Percentiles rank a stretch among this genome's conserved stretches.
These are phyloP conservation scores for Labia minor DNA, from an alignment of 2,888 invertebrate genomes.

Conservation along the genomic window DNA sequence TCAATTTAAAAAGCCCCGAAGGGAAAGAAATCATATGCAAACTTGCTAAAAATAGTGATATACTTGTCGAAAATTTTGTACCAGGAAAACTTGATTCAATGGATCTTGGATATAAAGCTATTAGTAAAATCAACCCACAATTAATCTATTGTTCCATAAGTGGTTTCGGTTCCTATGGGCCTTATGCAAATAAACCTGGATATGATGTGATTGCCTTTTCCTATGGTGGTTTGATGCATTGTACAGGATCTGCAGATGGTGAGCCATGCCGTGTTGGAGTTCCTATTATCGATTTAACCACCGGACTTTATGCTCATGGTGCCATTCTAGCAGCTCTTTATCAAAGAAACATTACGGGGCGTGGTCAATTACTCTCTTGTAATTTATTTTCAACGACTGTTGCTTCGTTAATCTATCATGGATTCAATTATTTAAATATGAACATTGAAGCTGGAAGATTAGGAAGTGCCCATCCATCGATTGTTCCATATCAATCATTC, in stretches of 20 bases:
- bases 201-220: constrained; percentile 94
- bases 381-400: constrained; percentile 89
- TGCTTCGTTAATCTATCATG: constrained; percentile 77
- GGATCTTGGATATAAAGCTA: constrained; percentile 66
- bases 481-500: constrained; percentile 91
- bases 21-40: constrained; percentile 57
- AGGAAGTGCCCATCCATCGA: constrained; percentile 90
- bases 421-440: constrained; percentile 79
- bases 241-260: constrained; percentile 75
- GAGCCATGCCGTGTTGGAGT: constrained; percentile 86
- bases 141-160: constrained; percentile 89
- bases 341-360: constrained; percentile 61
- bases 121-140: constrained; percentile 58
- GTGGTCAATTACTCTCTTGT: constrained; percentile 87
- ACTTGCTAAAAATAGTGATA: constrained; percentile 66
- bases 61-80: constrained; percentile 86
- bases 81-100: constrained; percentile 74
- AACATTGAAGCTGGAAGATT: constrained; percentile 63
- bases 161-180: constrained; percentile 81
- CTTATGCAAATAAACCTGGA: constrained; percentile 77
- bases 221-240: constrained; percentile 76
- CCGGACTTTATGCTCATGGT: constrained; percentile 88
- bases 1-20: constrained; percentile 63
- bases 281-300: constrained; percentile 84
- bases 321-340: constrained; percentile 85